Evolutionary conservation across 2,888 invertebrate species (phyloP), one percentile per base, ranked within the genome.

Genomic region (Agonopterix arenella): DNA sequence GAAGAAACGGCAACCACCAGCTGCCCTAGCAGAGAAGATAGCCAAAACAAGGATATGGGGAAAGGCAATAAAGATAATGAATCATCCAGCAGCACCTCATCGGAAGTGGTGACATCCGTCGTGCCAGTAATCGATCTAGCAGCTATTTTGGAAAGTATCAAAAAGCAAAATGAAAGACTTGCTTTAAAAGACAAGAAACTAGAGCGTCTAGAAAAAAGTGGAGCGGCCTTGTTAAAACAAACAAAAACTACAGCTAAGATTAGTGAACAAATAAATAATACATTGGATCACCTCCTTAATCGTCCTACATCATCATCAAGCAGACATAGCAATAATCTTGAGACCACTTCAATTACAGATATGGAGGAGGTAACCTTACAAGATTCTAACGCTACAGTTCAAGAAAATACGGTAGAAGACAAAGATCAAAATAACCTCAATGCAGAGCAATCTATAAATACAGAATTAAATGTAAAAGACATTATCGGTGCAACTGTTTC

Each of bases 141-240:
- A 13, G 66, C 61, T 52, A 79, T 79, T 57, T 61, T 79, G 28
- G 66, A 61, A 53, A 79, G 72, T 43, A 65, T 75, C 36, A 62
- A 52, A 45, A 61, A 64, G 48, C 70, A 74, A 64, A 68, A 66
- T 50, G 68, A 71, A 60, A 51, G 49, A 48, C 45, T 60, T 11
- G 56, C 51, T 44, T 51, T 44, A 43, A 59, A 50, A 54, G 62
- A 62, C 11, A 51, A 57, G 47, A 59, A 49, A 49, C 46, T 60
- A 16, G 52, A 57, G 40, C 47, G 45, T 38, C 51, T 62, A 45
- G 60, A 62, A 48, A 55, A 53, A 48, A 49, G 44, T 46, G 51
- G 58, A 36, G 46, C 49, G 10, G 40, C 45, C 1, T 51, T 61
- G 44, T 50, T 62, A n/a, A 54, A 53, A 16, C 48, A 62, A 55